These are phyloP conservation scores for Drosophila suboccidentalis DNA, from an alignment of 2,888 invertebrate species.

Conservation along the genomic window DNA sequence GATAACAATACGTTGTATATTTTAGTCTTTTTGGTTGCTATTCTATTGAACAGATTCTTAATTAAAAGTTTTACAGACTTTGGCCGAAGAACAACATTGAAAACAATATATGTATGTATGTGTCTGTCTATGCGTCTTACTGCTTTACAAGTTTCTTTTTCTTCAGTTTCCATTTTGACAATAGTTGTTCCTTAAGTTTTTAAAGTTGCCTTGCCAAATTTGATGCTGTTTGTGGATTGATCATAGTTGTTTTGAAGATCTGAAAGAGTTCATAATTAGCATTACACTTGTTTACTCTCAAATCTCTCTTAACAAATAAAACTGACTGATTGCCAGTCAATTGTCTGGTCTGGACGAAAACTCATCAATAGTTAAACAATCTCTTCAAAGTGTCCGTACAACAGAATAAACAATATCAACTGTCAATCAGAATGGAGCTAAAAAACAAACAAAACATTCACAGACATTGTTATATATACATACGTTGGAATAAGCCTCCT, in stretches of 20 bases:
- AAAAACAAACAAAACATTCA: conserved; percentile 25
- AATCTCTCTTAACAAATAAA: too few species aligned
- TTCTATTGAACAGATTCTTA: conserved; percentile 50
- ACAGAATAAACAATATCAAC: conserved; percentile 38
- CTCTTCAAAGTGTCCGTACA: conserved; percentile 4
- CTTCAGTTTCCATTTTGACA: conserved; percentile 62
- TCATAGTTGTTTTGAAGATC: neutral
- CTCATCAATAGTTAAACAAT: conserved; percentile 34
- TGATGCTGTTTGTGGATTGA: neutral
- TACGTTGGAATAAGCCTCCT: conserved; percentile 27
- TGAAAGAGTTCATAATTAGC: neutral
- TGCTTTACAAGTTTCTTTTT: conserved; percentile 45
- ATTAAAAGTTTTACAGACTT: conserved; percentile 73
- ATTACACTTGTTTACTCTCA: neutral
- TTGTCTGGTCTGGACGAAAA: neutral
- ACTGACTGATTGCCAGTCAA: neutral
- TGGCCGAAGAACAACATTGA: conserved; percentile 28
- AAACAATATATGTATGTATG: conserved; percentile 11
- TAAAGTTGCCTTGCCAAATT: neutral
- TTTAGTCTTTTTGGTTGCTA: conserved; percentile 3
- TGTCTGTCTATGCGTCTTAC: neutral
- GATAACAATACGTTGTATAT: conserved; percentile 50
- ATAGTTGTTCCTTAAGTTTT: conserved; percentile 20
- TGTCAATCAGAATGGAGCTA: conserved; percentile 39
- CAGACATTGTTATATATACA: neutral